phyloP scores from a whole-genome alignment of 2,113 vertebrate genomes.

The Andinoacara biseriatus region DNA sequence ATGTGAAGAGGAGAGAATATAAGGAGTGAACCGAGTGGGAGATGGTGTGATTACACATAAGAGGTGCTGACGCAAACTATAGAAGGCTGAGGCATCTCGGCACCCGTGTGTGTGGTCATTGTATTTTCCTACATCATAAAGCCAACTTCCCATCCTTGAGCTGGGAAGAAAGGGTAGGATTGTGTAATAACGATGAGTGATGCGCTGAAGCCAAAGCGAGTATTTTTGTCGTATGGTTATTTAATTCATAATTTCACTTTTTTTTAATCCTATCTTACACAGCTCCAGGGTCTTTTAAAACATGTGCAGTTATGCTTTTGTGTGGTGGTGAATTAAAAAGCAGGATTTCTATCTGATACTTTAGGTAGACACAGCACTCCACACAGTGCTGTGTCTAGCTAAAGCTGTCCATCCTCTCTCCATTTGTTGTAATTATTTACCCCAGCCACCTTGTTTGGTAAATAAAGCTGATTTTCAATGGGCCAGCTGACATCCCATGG shows the following conservation, averaged over 20 bases:
- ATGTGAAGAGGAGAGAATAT: constrained; percentile 73
- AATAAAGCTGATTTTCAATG: constrained; percentile 72
- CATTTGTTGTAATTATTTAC: constrained; percentile 39
- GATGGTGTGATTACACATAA: constrained; percentile 74
- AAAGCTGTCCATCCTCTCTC: constrained; percentile 10
- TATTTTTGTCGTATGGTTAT: constrained; percentile 4
- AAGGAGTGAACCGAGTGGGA: constrained; percentile 75
- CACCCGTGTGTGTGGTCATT: constrained; percentile 44
- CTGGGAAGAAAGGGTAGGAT: constrained; percentile 14
- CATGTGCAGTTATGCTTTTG: not conserved
- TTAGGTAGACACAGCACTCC: not conserved
- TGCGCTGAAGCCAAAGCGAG: not conserved
- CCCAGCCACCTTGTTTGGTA: constrained; percentile 64
- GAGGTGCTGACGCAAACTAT: constrained; percentile 72
- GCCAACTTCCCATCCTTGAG: constrained; percentile 10
- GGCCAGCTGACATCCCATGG: constrained; percentile 64
- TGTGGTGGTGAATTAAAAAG: not conserved
- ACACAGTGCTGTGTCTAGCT: not conserved
- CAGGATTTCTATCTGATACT: not conserved
- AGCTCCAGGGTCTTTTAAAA: not conserved
- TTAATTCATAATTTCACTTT: not conserved
- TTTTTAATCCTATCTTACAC: not conserved
- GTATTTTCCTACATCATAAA: constrained; percentile 29
- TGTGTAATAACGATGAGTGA: constrained; percentile 44
- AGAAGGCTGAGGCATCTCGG: constrained; percentile 52